These are phyloP conservation scores for Porites rus DNA, from an alignment of 92 coral and sea anemone genomes.

Conservation along the genomic window DNA sequence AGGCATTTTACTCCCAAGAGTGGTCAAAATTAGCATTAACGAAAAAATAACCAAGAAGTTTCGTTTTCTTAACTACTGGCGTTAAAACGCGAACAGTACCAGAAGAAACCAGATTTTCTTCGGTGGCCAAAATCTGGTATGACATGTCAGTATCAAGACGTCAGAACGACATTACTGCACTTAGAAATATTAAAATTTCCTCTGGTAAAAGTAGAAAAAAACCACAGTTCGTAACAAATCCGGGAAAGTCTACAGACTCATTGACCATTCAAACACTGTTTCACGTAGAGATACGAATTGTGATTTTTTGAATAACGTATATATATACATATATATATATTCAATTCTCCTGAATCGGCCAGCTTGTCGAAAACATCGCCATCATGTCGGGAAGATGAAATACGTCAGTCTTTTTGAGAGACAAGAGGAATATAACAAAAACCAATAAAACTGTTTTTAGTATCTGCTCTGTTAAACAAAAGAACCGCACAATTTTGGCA, in stretches of 20 bases:
- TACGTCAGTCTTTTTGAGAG: not conserved
- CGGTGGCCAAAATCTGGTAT: not conserved
- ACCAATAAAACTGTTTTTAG: not conserved
- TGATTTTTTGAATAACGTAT: not conserved
- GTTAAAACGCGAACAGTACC: not conserved
- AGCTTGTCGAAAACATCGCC: conserved; percentile 35
- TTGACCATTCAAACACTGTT: too few species aligned
- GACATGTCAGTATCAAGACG: not conserved
- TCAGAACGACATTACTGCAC: too few species aligned
- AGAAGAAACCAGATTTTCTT: not conserved
- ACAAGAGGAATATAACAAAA: not conserved
- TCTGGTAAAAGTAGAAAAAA: not conserved
- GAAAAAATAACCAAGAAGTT: not conserved
- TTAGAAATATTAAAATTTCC: not conserved
- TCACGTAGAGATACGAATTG: not conserved
- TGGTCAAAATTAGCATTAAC: not conserved
- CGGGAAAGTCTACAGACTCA: too few species aligned
- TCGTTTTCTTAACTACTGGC: not conserved
- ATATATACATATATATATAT: not conserved
- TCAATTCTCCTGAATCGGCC: conserved; percentile 3
- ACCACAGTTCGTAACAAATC: not conserved
- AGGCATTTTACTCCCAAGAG: not conserved
- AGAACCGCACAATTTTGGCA: not conserved
- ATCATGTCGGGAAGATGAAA: conserved; percentile 17
- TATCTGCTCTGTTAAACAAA: not conserved